A percentile compares a stretch with the other conserved stretches of the same genome.
These are phyloP conservation scores for Dipodomys merriami DNA, from an alignment of 2,113 vertebrate species.

Conservation along the genomic window DNA sequence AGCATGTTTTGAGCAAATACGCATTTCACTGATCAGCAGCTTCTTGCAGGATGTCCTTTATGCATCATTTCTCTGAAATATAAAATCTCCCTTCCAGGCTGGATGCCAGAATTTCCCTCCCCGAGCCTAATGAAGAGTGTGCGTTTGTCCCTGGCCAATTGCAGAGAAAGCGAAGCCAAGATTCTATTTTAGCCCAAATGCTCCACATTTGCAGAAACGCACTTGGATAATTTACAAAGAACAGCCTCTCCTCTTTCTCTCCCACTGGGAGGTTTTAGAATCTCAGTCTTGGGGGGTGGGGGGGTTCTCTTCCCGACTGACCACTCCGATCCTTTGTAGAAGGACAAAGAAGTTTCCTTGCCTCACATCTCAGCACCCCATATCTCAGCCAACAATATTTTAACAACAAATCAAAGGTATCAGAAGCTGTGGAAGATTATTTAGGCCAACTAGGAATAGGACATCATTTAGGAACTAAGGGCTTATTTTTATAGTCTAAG, in stretches of 20 bases:
- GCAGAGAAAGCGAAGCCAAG: slow-evolving; percentile 56
- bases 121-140: not conserved
- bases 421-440: not conserved
- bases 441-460: not conserved
- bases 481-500: slow-evolving; percentile 47
- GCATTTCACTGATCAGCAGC: slow-evolving; percentile 74
- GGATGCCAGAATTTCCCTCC: slow-evolving; percentile 57
- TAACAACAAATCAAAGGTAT: not conserved
- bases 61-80: slow-evolving; percentile 40
- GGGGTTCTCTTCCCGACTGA: not conserved
- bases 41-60: slow-evolving; percentile 41
- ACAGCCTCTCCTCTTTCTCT: not conserved
- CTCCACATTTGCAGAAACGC: not conserved
- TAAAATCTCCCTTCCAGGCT: slow-evolving; percentile 70
- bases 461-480: not conserved
- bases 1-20: slow-evolving; percentile 41
- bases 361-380: not conserved
- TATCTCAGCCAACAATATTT: not conserved
- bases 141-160: not conserved
- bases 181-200: slow-evolving; percentile 48
- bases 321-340: not conserved
- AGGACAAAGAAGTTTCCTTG: not conserved
- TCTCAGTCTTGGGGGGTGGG: not conserved
- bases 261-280: not conserved
- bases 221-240: slow-evolving; percentile 37